These are phyloP conservation scores for Coleophora flavipennella DNA, from an alignment of 2,888 invertebrate genomes.

Conservation along the genomic window DNA sequence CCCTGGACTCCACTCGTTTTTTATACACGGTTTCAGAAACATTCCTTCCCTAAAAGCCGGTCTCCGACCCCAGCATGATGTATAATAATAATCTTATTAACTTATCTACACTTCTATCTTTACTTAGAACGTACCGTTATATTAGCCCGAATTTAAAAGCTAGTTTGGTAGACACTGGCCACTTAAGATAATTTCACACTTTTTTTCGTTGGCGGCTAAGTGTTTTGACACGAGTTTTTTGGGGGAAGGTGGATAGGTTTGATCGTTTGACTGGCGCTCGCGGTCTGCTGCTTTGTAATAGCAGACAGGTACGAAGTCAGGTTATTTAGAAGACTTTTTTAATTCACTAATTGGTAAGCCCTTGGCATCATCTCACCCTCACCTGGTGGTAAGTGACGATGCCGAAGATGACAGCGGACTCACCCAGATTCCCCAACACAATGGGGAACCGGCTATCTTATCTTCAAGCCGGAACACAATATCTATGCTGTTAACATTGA, in stretches of 20 bases:
- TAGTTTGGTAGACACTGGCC: constrained; percentile 51
- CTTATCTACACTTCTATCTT: constrained; percentile 69
- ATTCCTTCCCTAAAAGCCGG: constrained; percentile 67
- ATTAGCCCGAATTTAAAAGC: constrained; percentile 55
- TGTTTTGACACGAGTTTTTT: constrained; percentile 46
- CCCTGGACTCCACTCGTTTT: constrained; percentile 61
- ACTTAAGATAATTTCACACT: constrained; percentile 69
- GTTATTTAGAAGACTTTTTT: too few species aligned
- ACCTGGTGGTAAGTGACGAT: too few species aligned
- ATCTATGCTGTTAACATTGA: too few species aligned
- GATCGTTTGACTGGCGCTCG: constrained; percentile 26
- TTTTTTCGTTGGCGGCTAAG: constrained; percentile 48
- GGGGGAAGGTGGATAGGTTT: constrained; percentile 23
- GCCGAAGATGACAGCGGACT: too few species aligned
- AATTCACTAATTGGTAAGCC: too few species aligned
- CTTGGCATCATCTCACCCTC: too few species aligned
- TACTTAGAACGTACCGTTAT: constrained; percentile 68
- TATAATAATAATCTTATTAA: constrained; percentile 71
- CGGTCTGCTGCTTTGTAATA: constrained; percentile 30
- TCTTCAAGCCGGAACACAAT: too few species aligned
- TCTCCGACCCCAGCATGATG: constrained; percentile 56
- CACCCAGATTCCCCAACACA: too few species aligned
- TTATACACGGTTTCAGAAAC: constrained; percentile 67
- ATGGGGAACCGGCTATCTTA: too few species aligned
- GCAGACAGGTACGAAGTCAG: constrained; percentile 10